These are phyloP conservation scores for Pelobates cultripes DNA, from an alignment of 2,797 vertebrate genomes.

Conservation along the genomic window DNA sequence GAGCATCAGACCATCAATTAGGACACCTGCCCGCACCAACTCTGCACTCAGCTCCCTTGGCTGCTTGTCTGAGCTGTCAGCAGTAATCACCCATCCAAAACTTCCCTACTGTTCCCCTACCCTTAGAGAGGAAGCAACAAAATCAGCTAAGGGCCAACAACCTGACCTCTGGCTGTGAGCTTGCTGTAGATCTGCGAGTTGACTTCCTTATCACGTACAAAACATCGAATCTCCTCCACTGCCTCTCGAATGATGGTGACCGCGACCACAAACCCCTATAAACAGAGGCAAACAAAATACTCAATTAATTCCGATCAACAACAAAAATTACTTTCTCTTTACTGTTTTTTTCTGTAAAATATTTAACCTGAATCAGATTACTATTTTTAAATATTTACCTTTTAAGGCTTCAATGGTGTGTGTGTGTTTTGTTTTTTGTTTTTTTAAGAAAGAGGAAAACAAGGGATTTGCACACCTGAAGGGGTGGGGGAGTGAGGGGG, in stretches of 20 bases:
- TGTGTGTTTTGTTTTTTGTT: no score
- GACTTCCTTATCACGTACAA: constrained; percentile 93
- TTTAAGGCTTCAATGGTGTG: no score
- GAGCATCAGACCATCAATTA: constrained; percentile 60
- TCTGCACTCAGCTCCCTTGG: constrained; percentile 13
- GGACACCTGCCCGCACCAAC: constrained; percentile 18
- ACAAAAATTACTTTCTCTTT: no score
- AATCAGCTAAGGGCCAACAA: constrained; percentile 44
- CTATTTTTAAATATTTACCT: no score
- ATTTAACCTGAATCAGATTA: no score
- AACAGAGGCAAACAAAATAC: neutral
- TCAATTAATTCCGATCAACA: neutral
- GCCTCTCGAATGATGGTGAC: constrained; percentile 95
- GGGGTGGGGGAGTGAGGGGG: no score
- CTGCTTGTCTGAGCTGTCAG: constrained; percentile 57
- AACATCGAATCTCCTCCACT: constrained; percentile 93
- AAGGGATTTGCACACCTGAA: no score
- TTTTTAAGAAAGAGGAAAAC: no score
- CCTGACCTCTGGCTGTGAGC: constrained; percentile 90
- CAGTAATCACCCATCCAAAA: constrained; percentile 41
- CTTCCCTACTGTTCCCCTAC: constrained; percentile 34
- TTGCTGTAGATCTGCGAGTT: constrained; percentile 99
- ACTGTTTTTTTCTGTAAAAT: no score
- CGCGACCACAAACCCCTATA: constrained; percentile 90
- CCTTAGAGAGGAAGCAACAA: constrained; percentile 49